Base-by-base conservation (phyloP, 2,113 vertebrate species). In the Caracal caracal region DNA sequence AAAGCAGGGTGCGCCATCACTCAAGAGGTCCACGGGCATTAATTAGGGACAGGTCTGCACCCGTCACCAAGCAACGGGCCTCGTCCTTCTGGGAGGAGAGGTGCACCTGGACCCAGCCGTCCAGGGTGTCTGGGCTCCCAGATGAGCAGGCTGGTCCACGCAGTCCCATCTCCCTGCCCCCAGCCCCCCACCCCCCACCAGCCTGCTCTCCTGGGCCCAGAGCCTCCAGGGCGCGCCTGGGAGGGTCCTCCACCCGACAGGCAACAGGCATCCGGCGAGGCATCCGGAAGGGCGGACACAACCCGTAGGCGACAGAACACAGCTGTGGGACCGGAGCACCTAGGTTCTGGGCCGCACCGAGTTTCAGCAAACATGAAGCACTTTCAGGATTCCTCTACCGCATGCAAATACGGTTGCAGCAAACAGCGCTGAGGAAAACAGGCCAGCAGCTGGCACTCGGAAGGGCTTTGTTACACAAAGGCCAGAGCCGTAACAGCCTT, bases 391-490 rank as follows among this genome's bases (percentile, higher is more conserved):
- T 88, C 88, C 65, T 75, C 65, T 76, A 12, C 53, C 5, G 6
- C 8, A 0, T 6, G 56, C 75, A 90, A 84, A 87, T 37, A 84
- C 26, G 65, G 93, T 82, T n/a, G 53, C 30, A 65, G 90, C 87
- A 8, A 82, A 70, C 40, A 3, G 63, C 1, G 5, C 30, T 0
- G 19, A 28, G 70, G n/a, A 37, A 51, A 56, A 75, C 1, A 12
- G 92, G 90, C 94, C 88, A 17, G 22, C 89, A 56, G 92, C 94
- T 78, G 90, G 91, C 83, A 73, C 93, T 49, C 0, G 16, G 75
- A 47, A 22, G 0, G 2, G 84, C 92, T 88, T 56, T 35, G 65
- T 89, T 47, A 73, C 73, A 88, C 93, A 70, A 85, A 95, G 92
- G 28, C 84, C 80, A 4, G 5, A 56, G 24, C 35, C 73, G 89